These are phyloP conservation scores for Anseranas semipalmata DNA, from an alignment of 2,113 vertebrate species.

Conservation along the genomic window DNA sequence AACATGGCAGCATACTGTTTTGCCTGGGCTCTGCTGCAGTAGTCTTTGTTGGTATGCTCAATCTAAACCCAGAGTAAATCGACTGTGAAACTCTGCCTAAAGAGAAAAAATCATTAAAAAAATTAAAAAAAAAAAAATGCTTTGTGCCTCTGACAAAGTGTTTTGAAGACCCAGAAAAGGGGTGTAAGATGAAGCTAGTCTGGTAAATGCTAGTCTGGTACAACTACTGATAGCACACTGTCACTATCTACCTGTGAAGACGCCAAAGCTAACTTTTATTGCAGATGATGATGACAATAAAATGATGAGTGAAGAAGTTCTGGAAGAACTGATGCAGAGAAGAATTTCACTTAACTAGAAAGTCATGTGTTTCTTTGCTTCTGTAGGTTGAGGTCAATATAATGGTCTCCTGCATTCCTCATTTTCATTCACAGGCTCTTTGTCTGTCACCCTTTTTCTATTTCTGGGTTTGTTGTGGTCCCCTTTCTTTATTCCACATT, in stretches of 20 bases:
- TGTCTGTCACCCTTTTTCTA: not conserved
- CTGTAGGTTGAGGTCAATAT: not conserved
- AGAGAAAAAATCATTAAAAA: not conserved
- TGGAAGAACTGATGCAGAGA: not conserved
- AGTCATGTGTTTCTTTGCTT: not conserved
- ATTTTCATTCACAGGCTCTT: not conserved
- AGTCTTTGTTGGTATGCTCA: not conserved
- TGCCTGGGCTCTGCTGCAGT: not conserved
- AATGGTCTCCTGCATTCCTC: not conserved
- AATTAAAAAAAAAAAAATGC: not conserved
- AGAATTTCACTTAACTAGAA: not conserved
- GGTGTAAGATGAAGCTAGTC: not conserved
- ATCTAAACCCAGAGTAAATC: not conserved
- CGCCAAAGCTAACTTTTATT: not conserved
- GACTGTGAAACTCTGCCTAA: not conserved
- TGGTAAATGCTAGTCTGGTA: not conserved
- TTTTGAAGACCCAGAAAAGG: not conserved
- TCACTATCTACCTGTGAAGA: not conserved
- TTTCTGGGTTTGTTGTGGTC: not conserved
- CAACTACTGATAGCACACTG: not conserved
- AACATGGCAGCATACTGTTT: not conserved
- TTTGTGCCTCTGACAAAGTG: not conserved
- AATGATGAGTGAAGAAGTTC: not conserved
- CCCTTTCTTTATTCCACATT: not conserved
- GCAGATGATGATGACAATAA: not conserved